These are phyloP conservation scores for Cyprinodon variegatus DNA, from an alignment of 2,113 vertebrate species.

Conservation along the genomic window DNA sequence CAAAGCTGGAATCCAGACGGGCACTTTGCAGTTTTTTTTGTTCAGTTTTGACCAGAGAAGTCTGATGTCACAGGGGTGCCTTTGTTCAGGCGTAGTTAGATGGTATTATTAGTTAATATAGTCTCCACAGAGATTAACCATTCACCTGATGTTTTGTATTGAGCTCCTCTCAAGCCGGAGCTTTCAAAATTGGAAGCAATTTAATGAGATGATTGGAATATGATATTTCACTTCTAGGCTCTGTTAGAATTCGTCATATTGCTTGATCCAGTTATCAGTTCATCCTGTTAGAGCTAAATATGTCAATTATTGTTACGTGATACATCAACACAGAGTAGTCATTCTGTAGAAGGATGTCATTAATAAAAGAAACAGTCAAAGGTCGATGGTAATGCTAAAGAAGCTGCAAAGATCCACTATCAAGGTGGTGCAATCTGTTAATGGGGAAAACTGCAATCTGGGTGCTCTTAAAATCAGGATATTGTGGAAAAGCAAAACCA, in stretches of 20 bases:
- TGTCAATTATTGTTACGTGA: background rate
- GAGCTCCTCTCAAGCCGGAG: constrained; percentile 17
- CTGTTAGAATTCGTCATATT: no score
- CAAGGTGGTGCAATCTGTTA: no score
- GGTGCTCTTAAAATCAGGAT: no score
- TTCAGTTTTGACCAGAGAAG: constrained; percentile 42
- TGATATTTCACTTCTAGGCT: background rate
- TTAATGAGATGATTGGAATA: constrained; percentile 7
- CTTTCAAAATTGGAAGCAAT: background rate
- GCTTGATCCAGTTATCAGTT: background rate
- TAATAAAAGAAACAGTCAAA: no score
- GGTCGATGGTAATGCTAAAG: no score
- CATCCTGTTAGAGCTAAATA: background rate
- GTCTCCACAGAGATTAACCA: constrained; percentile 19
- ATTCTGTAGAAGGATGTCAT: no score
- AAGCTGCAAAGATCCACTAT: no score
- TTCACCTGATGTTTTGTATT: constrained; percentile 31
- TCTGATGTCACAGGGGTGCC: constrained; percentile 46
- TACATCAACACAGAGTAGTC: no score
- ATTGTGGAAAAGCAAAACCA: no score
- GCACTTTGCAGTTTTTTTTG: constrained; percentile 20
- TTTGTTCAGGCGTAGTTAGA: constrained; percentile 32
- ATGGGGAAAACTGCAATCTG: no score
- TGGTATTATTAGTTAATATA: constrained; percentile 39
- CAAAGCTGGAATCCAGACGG: constrained; percentile 50